Evolutionary conservation across 2,888 invertebrate species (phyloP), one percentile per base, ranked within the genome.

Genomic region (Scaptomyza cyrtandrae): DNA sequence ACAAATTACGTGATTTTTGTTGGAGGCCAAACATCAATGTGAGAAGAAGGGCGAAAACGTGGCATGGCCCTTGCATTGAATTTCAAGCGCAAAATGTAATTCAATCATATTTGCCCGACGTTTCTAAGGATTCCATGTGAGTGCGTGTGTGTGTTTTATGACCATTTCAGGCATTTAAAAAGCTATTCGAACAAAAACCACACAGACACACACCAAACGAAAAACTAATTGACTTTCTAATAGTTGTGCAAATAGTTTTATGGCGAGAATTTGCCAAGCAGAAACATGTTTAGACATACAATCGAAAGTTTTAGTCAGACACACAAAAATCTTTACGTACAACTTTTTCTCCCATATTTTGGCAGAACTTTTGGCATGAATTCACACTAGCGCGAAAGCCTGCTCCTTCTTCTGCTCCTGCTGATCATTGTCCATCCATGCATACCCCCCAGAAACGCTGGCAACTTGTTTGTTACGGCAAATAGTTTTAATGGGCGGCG

Each of bases 401-500:
- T 43, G 24, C n/a, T 19, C 1, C 37, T 19, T 6, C 37, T n/a
- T 0, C 1, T 37, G n/a, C 27, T 24, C 11, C 37, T 41, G 37
- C 27, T 13, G 19, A 6, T 43, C 45, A n/a, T 11, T 39, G 6
- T 43, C 45, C 16, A 9, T 33, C 11, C 33, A 52, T 13, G 13
- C 13, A 37, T 44, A 41, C 9, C 14, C 39, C 9, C 14, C 39
- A 45, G 33, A 35, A 16, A 52, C 24, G 24, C 24, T 24, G 52
- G 37, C 45, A 45, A 59, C 59, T 72, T 67, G 52, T 84, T 83
- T 86, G 84, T 75, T 66, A 75, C 72, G 81, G 71, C 71, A 83
- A 83, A 83, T 83, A 88, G 83, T 88, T 83, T 86, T 82, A 86
- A 83, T 88, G 78, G 88, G 70, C 77, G 75, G 71, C 72, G 78